Evolutionary conservation across 2,888 invertebrate genomes (phyloP).

Genomic region (Fragum sueziense): DNA sequence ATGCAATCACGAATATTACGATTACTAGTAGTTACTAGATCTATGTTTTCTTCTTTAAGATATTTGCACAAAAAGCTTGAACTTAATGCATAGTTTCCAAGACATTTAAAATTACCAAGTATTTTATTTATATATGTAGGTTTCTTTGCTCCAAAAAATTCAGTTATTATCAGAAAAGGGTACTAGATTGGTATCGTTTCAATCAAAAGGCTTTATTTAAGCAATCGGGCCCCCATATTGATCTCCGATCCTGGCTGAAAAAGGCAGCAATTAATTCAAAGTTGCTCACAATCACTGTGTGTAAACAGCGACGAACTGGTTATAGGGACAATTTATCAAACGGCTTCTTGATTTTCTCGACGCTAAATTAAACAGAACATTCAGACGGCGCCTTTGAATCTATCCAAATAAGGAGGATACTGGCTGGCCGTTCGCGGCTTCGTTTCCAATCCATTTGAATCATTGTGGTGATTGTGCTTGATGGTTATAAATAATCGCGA

Average conservation of each 20-base stretch:
- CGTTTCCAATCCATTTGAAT: slow-evolving; percentile 13
- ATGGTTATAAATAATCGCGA: slow-evolving; percentile 16
- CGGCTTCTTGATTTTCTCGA: neutral
- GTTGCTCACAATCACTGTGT: slow-evolving; percentile 55
- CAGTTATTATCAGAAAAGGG: neutral
- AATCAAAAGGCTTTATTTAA: slow-evolving; percentile 40
- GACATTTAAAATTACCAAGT: no score
- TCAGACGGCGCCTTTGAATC: slow-evolving; percentile 31
- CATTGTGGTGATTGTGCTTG: neutral
- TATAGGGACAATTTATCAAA: slow-evolving; percentile 53
- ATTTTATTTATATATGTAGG: no score
- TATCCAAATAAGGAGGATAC: slow-evolving; percentile 16
- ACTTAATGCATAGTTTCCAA: no score
- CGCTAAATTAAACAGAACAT: slow-evolving; percentile 35
- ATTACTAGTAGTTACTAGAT: no score
- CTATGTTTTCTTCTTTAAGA: no score
- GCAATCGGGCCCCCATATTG: slow-evolving; percentile 34
- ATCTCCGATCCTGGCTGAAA: slow-evolving; percentile 52
- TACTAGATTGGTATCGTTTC: slow-evolving; percentile 21
- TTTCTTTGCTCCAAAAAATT: neutral
- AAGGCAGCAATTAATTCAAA: slow-evolving; percentile 59
- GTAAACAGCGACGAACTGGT: slow-evolving; percentile 52
- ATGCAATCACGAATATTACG: no score
- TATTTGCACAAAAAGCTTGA: no score
- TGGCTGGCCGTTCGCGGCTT: neutral